A percentile compares a stretch with the other conserved stretches of the same genome.
phyloP scores from a whole-genome alignment of 1,140 invertebrate species.

The Hyles euphorbiae region DNA sequence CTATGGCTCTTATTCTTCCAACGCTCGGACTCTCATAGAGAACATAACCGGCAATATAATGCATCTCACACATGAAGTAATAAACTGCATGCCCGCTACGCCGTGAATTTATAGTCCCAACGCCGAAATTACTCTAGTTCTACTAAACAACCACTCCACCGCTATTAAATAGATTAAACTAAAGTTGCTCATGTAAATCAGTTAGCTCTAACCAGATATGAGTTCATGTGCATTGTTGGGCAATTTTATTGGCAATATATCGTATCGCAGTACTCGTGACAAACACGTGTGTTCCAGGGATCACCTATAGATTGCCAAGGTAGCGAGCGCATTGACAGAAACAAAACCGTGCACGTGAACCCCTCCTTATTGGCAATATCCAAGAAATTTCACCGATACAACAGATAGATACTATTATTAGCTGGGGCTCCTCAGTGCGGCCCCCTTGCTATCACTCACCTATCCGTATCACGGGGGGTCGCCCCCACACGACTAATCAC shows the following conservation, averaged over 20 bases:
- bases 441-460: constrained; percentile 70
- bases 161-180: constrained; percentile 2
- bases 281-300: constrained; percentile 40
- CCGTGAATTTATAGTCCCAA: constrained; percentile 22
- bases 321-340: constrained; percentile 43
- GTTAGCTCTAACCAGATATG: not conserved
- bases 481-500: constrained; percentile 64
- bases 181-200: too few species aligned
- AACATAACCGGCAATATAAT: constrained; percentile 34
- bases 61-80: constrained; percentile 29
- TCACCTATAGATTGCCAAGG: constrained; percentile 26
- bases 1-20: constrained; percentile 41
- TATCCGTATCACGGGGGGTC: constrained; percentile 53
- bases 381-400: constrained; percentile 67
- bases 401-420: constrained; percentile 67
- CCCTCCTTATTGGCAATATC: constrained; percentile 71
- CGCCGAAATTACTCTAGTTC: constrained; percentile 15
- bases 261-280: not conserved
- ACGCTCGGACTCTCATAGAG: constrained; percentile 27
- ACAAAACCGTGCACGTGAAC: constrained; percentile 64
- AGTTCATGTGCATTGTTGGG: too few species aligned
- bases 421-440: constrained; percentile 57
- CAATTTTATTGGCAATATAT: not conserved
- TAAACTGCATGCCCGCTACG: constrained; percentile 29
- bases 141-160: constrained; percentile 6